These are phyloP conservation scores for Petrocephalus microphthalmus DNA, from an alignment of 2,113 vertebrate species.

Conservation along the genomic window DNA sequence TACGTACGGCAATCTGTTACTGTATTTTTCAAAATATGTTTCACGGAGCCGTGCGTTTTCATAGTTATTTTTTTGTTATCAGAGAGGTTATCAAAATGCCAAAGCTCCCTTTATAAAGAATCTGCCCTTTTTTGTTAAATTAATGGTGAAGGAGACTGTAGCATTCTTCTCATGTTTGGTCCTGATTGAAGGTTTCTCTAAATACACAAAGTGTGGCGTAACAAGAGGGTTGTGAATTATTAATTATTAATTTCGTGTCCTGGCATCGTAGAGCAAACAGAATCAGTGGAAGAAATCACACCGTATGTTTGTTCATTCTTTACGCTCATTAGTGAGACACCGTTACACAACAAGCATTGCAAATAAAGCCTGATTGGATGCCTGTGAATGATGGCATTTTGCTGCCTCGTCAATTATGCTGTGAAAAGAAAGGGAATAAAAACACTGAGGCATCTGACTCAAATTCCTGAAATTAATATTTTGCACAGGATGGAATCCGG, in stretches of 20 bases:
- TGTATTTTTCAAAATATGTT: constrained; percentile 15
- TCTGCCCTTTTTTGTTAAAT: background rate
- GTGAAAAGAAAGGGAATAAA: background rate
- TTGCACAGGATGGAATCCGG: background rate
- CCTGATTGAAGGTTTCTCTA: background rate
- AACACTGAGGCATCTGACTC: background rate
- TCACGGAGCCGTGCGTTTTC: background rate
- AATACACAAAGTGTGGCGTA: background rate
- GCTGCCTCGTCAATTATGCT: background rate
- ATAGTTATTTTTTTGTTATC: background rate
- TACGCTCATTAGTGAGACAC: background rate
- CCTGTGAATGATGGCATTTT: background rate
- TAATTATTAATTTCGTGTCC: background rate
- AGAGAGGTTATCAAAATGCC: background rate
- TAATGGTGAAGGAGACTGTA: background rate
- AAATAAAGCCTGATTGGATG: background rate
- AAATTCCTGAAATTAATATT: background rate
- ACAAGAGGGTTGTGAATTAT: background rate
- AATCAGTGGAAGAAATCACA: background rate
- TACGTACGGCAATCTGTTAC: constrained; percentile 17
- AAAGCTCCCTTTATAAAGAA: background rate
- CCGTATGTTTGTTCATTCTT: background rate
- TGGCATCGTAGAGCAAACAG: background rate
- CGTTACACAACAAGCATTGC: background rate
- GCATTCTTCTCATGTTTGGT: background rate